Conservation (phyloP, 2,113 vertebrate species). For the human (Homo sapiens) region DNA sequence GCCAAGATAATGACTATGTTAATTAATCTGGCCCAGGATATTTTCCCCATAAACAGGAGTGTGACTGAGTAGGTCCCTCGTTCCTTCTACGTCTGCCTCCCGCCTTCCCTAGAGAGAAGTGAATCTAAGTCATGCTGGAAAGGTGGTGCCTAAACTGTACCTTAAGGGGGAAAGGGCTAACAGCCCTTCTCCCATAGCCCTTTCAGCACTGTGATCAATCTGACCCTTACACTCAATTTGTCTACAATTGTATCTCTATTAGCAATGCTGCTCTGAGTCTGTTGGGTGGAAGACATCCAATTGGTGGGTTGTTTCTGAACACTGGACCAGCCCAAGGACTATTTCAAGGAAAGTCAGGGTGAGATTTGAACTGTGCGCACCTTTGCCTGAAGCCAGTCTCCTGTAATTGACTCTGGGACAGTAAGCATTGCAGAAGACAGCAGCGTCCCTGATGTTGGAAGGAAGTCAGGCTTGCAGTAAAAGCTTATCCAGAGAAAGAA, state of each 20-base stretch:
- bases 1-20: constrained; percentile 14
- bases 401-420: neutral
- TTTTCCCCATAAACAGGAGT: neutral
- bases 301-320: constrained; percentile 57
- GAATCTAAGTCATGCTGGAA: neutral
- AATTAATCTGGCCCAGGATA: constrained; percentile 2
- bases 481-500: neutral
- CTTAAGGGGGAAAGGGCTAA: neutral
- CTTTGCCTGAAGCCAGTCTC: neutral
- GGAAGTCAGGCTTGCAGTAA: neutral
- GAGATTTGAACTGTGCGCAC: neutral
- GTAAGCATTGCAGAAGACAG: neutral
- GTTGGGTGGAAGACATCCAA: neutral
- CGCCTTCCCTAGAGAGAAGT: neutral
- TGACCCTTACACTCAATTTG: neutral
- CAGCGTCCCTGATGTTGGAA: no score
- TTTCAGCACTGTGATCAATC: neutral
- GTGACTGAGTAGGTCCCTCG: neutral
- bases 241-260: neutral
- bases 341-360: constrained; percentile 32
- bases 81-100: neutral
- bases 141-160: neutral
- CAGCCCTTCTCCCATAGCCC: neutral
- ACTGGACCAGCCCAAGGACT: neutral
- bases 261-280: neutral